Evolutionary conservation across 1,140 invertebrate species (phyloP), one percentile per base, ranked within the genome.

Genomic region (Hermetia illucens): DNA sequence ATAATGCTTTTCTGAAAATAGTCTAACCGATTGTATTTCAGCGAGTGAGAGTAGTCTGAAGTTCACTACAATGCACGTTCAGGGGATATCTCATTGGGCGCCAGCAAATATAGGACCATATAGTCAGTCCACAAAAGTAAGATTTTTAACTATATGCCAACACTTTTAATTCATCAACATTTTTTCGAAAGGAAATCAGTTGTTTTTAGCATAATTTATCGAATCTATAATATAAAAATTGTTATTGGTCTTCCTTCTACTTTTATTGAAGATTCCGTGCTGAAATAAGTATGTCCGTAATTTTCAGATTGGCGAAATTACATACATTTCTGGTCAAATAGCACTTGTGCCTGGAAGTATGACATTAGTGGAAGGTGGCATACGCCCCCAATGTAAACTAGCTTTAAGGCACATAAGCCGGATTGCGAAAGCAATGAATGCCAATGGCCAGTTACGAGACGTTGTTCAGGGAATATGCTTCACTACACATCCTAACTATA

Each of bases 101-200:
- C 89, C 90, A 4, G 87, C 88, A 29, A 93, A 91, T 55, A 93
- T 96, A 47, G 90, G 90, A 12, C 90, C 91, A 21, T 96, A 94
- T 59, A 94, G 89, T 55, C 91, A 96, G 68, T 84, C 83, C 18
- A 71, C 85, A 40, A 75, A 77, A 65, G 83, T 58, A 44, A 55
- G 44, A n/a, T n/a, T n/a, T n/a, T n/a, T n/a, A n/a, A n/a, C n/a
- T n/a, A n/a, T n/a, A n/a, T n/a, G n/a, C n/a, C n/a, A n/a, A n/a
- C n/a, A n/a, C n/a, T n/a, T n/a, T n/a, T n/a, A n/a, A n/a, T n/a
- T n/a, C n/a, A n/a, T n/a, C n/a, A n/a, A n/a, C n/a, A 39, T 22
- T 44, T 12, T 17, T 39, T n/a, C 5, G 5, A 5, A 32, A 10
- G 18, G 18, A 5, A 6, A 17, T 20, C 22, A 12, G 19, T 8